Percentiles rank a stretch among this genome's conserved stretches.
Evolutionary conservation across 2,797 vertebrate species (phyloP).

Genomic region (Melanotaenia trifasciata): DNA sequence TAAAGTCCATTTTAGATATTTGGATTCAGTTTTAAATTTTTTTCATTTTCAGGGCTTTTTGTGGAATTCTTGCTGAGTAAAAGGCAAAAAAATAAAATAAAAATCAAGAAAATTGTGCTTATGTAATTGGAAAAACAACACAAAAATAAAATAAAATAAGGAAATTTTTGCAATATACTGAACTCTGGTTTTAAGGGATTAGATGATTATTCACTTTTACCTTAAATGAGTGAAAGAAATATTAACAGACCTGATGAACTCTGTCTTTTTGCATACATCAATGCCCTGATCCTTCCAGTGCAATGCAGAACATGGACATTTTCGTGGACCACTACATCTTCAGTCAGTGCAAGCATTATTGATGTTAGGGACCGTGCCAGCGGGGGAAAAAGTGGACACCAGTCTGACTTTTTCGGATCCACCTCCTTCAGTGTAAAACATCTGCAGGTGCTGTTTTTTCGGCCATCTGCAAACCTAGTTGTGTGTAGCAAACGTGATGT

Average conservation of each 20-base stretch:
- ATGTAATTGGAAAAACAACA: neutral
- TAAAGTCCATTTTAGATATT: too few species aligned
- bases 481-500: slow-evolving; percentile 67
- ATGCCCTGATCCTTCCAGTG: slow-evolving; percentile 4
- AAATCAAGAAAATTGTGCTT: neutral
- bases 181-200: neutral
- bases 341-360: slow-evolving; percentile 13
- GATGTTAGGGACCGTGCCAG: slow-evolving; percentile 11
- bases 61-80: neutral
- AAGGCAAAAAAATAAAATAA: neutral
- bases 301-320: slow-evolving; percentile 14
- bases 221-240: slow-evolving; percentile 4
- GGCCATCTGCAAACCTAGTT: slow-evolving; percentile 47
- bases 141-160: neutral
- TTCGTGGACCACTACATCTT: slow-evolving; percentile 24
- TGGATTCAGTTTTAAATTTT: neutral
- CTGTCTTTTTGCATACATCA: slow-evolving; percentile 8
- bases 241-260: neutral
- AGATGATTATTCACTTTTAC: neutral
- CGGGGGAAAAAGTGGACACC: slow-evolving; percentile 24
- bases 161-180: neutral
- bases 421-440: slow-evolving; percentile 20
- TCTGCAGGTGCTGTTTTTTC: slow-evolving; percentile 8
- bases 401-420: slow-evolving; percentile 29
- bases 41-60: neutral